phyloP scores from a whole-genome alignment of 2,888 invertebrate genomes.

The Trichopoda pennipes region DNA sequence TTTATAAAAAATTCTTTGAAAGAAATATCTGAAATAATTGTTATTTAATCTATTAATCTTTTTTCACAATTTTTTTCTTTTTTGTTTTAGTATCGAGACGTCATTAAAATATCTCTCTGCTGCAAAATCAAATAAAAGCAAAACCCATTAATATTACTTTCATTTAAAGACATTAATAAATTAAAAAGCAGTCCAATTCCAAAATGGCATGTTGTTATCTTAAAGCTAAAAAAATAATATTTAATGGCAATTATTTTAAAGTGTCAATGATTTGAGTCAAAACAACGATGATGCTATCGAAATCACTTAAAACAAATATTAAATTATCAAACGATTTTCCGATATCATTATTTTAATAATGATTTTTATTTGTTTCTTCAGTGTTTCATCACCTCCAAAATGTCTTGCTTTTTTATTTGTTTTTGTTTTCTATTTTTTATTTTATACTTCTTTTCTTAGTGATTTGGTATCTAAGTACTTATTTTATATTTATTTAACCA shows the following conservation, averaged over 20 bases:
- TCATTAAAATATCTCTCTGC: slow-evolving; percentile 25
- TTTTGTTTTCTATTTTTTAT: too few relatives aligned
- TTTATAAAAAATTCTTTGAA: too few relatives aligned
- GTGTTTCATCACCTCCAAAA: slow-evolving; percentile 60
- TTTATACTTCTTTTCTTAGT: slow-evolving; percentile 33
- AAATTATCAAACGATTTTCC: slow-evolving; percentile 57
- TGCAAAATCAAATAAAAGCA: slow-evolving; percentile 39
- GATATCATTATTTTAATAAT: slow-evolving; percentile 51
- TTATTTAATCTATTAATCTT: neutral
- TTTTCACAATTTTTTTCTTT: neutral
- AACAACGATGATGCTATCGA: slow-evolving; percentile 2
- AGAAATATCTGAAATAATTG: neutral
- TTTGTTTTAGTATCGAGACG: neutral
- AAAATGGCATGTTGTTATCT: slow-evolving; percentile 22
- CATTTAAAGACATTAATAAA: slow-evolving; percentile 27
- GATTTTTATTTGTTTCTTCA: slow-evolving; percentile 32
- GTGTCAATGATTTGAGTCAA: slow-evolving; percentile 57
- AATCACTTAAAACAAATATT: slow-evolving; percentile 52
- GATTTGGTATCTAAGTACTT: slow-evolving; percentile 28
- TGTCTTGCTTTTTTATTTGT: too few relatives aligned
- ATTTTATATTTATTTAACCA: slow-evolving; percentile 59
- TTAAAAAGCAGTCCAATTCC: too few relatives aligned
- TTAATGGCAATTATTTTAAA: slow-evolving; percentile 53
- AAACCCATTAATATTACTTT: slow-evolving; percentile 49
- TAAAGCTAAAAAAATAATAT: slow-evolving; percentile 22